A percentile compares a stretch with the other conserved stretches of the same genome.
These are phyloP conservation scores for Aix galericulata DNA, from an alignment of 2,113 vertebrate species.

Conservation along the genomic window DNA sequence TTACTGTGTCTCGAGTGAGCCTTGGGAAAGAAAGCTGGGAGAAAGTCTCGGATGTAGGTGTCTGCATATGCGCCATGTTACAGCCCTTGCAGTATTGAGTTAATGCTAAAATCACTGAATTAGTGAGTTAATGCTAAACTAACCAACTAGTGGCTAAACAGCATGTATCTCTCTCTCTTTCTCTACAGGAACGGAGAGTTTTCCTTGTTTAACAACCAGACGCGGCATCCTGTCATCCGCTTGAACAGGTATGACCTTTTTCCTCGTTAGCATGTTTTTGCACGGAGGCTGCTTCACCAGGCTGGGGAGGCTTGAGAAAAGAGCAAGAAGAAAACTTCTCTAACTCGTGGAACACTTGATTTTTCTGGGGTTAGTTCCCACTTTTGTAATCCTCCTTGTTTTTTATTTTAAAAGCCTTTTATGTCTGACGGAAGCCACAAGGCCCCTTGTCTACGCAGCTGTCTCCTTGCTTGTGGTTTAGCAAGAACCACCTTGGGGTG, in stretches of 20 bases:
- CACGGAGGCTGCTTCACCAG: neutral
- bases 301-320: neutral
- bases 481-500: neutral
- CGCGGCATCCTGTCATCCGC: conserved; percentile 10
- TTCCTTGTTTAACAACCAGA: conserved; percentile 44
- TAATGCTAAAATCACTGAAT: neutral
- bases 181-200: conserved; percentile 60
- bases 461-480: neutral
- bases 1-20: neutral
- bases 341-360: neutral
- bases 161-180: neutral
- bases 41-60: accelerated
- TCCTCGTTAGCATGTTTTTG: neutral
- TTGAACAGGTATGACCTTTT: conserved; percentile 67
- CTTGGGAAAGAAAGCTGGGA: neutral
- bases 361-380: neutral
- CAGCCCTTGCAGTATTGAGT: neutral
- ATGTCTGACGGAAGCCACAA: neutral
- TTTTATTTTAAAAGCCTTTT: neutral
- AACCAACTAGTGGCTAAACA: neutral
- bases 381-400: neutral
- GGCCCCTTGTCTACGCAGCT: neutral
- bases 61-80: neutral
- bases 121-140: neutral
- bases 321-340: neutral